These are phyloP conservation scores for Diorhabda elongata DNA, from an alignment of 1,140 invertebrate genomes.

Conservation along the genomic window DNA sequence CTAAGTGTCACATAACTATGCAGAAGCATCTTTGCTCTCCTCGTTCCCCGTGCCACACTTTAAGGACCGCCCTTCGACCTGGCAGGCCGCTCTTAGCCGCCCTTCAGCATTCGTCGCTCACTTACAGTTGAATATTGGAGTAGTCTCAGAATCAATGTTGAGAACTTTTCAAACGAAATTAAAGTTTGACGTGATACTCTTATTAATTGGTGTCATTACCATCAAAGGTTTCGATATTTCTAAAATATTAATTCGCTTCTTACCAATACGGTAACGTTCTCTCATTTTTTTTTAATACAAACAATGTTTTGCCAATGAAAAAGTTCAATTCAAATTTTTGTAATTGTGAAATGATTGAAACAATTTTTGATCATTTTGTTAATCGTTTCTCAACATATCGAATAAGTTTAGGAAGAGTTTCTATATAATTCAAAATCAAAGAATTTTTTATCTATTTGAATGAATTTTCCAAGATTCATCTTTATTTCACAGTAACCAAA, in stretches of 20 bases:
- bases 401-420: no score
- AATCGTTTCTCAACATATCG: no score
- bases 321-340: no score
- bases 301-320: no score
- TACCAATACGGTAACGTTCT: no score
- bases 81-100: not conserved
- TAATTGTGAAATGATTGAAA: no score
- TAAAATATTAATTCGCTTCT: not conserved
- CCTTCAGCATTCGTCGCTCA: slow-evolving; percentile 6
- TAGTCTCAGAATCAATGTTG: slow-evolving; percentile 13
- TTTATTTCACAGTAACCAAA: no score
- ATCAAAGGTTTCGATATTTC: slow-evolving; percentile 1
- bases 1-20: slow-evolving; percentile 46
- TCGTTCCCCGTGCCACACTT: slow-evolving; percentile 4
- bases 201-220: slow-evolving; percentile 4
- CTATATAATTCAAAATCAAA: no score
- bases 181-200: slow-evolving; percentile 7
- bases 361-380: no score
- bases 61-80: slow-evolving; percentile 5
- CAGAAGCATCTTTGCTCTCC: slow-evolving; percentile 27
- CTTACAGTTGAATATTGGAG: slow-evolving; percentile 13
- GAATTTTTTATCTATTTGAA: no score
- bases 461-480: no score
- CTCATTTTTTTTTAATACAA: no score
- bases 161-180: slow-evolving; percentile 9